Evolutionary conservation across 2,113 vertebrate species (phyloP).

Genomic region (Sceloporus tristichus): DNA sequence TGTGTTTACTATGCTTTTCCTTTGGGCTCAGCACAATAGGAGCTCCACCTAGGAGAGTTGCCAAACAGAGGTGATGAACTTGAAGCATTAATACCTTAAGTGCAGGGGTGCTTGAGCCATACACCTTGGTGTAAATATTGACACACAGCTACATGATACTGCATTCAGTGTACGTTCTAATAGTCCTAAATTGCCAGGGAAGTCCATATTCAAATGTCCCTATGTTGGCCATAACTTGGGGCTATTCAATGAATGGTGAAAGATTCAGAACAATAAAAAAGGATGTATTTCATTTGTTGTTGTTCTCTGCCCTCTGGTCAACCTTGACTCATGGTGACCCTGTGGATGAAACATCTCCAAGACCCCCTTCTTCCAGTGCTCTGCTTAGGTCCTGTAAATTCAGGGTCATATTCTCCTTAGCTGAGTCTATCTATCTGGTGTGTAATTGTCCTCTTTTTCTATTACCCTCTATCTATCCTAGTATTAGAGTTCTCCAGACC

Average conservation of each 20-base stretch:
- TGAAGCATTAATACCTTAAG: constrained; percentile 25
- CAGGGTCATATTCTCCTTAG: no score
- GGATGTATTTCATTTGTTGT: no score
- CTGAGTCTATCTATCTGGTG: no score
- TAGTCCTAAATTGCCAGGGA: not conserved
- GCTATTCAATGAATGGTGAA: not conserved
- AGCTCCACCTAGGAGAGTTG: constrained; percentile 15
- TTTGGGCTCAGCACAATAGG: not conserved
- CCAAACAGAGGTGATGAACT: not conserved
- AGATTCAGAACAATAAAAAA: not conserved
- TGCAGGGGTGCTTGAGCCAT: not conserved
- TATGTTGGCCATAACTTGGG: not conserved
- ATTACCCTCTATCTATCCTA: no score
- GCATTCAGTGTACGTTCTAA: no score
- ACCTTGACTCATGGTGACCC: no score
- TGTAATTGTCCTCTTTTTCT: no score
- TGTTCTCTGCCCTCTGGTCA: not conserved
- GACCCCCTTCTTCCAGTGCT: no score
- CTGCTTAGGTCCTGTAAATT: no score
- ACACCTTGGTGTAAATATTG: not conserved
- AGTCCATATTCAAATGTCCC: not conserved
- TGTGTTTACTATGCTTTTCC: not conserved
- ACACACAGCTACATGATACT: not conserved
- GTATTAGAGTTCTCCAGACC: no score
- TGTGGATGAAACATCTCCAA: no score